phyloP scores from a whole-genome alignment of 2,888 invertebrate species.

The Pollenia angustigena region DNA sequence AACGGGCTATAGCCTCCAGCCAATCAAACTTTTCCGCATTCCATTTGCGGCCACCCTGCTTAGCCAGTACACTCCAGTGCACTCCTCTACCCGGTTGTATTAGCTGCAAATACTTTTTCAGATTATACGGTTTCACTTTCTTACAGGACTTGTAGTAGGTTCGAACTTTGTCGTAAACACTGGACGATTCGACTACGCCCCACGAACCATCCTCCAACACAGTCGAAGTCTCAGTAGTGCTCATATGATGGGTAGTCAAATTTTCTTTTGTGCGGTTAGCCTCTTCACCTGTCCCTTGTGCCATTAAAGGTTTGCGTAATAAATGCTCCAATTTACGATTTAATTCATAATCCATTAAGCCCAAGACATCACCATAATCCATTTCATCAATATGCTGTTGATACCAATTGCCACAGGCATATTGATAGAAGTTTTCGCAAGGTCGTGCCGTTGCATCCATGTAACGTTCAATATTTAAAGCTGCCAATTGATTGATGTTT shows the following conservation, averaged over 20 bases:
- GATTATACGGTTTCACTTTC: slow-evolving; percentile 80
- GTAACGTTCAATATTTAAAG: slow-evolving; percentile 79
- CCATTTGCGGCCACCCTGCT: slow-evolving; percentile 78
- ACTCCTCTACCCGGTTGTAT: slow-evolving; percentile 77
- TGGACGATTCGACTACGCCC: slow-evolving; percentile 44
- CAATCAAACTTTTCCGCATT: slow-evolving; percentile 78
- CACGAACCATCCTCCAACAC: slow-evolving; percentile 51
- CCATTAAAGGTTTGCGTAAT: slow-evolving; percentile 73
- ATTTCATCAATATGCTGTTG: slow-evolving; percentile 79
- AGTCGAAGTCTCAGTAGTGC: slow-evolving; percentile 49
- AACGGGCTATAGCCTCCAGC: slow-evolving; percentile 79
- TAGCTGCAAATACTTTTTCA: slow-evolving; percentile 79
- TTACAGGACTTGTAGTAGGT: slow-evolving; percentile 81
- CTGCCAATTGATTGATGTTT: slow-evolving; percentile 79
- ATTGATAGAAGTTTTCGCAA: slow-evolving; percentile 82
- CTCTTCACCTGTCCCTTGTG: not conserved
- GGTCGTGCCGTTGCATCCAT: slow-evolving; percentile 80
- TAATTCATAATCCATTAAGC: slow-evolving; percentile 78
- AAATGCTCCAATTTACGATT: slow-evolving; percentile 80
- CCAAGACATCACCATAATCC: slow-evolving; percentile 80
- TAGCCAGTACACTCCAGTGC: slow-evolving; percentile 75
- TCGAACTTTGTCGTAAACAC: slow-evolving; percentile 76
- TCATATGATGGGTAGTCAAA: slow-evolving; percentile 14
- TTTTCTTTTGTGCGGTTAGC: slow-evolving; percentile 61
- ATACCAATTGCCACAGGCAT: slow-evolving; percentile 82